A percentile compares a stretch with the other conserved stretches of the same genome.
phyloP scores from a whole-genome alignment of 2,888 invertebrate species.

The Apodemia duryi region DNA sequence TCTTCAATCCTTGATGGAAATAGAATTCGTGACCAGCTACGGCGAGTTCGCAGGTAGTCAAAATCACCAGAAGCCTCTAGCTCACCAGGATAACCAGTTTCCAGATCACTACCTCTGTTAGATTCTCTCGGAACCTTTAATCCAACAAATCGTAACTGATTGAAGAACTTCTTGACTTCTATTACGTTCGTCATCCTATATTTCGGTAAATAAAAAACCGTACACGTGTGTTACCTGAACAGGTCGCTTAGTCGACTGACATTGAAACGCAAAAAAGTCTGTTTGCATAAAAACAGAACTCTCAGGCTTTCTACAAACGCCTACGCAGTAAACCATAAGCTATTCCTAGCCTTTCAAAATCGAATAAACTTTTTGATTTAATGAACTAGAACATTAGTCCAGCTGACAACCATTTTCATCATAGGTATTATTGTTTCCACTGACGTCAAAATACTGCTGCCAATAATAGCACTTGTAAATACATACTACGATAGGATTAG shows the following conservation, averaged over 20 bases:
- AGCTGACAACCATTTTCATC: no score
- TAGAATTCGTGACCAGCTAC: background rate
- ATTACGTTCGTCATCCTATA: background rate
- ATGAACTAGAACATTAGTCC: no score
- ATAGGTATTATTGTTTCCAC: no score
- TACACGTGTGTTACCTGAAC: slow-evolving; percentile 9
- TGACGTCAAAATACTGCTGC: no score
- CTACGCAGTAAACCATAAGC: background rate
- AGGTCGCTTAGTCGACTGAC: slow-evolving; percentile 1
- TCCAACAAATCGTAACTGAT: background rate
- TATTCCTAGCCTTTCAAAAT: background rate
- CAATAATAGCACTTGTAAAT: no score
- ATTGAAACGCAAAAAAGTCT: background rate
- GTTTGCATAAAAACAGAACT: background rate
- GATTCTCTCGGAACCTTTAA: slow-evolving; percentile 1
- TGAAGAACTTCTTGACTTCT: background rate
- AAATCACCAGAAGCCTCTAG: background rate
- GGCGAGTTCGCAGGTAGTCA: background rate
- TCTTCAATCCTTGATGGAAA: background rate
- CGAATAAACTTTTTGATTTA: no score
- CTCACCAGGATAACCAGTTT: slow-evolving; percentile 1
- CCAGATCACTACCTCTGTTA: background rate
- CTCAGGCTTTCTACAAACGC: background rate
- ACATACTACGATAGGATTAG: background rate
- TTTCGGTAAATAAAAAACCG: background rate